Base-by-base conservation (phyloP, 2,888 invertebrate genomes). In the Tenodera sinensis region DNA sequence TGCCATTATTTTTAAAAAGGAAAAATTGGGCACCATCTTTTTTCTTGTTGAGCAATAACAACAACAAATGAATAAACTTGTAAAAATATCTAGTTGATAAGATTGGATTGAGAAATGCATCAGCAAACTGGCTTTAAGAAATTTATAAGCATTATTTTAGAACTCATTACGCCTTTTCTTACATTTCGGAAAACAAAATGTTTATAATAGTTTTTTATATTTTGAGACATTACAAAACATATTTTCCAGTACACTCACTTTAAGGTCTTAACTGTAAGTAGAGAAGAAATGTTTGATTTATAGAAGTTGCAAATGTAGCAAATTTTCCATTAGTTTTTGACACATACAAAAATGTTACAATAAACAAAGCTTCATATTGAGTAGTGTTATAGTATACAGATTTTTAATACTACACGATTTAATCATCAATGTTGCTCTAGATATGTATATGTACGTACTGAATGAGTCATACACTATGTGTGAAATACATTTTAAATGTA, bases 161-260 rank as follows among this genome's bases (percentile, higher is more conserved):
- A 89, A 89, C 88, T 89, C 88, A 88, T 89, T 89, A 89, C 89
- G 89, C 89, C 89, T 89, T 86, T 87, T 87, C 27, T 85, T 47
- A 85, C 54, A 54, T 85, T 85, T 47, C 47, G 7, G 54, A 54
- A 87, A 87, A 89, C 54, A 27, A 89, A 88, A 71, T 71, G 89
- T 87, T 87, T 84, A 42, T 87, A 28, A 89, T 82, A n/a, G 34
- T 85, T 88, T 15, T 71, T 85, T 88, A 28, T n/a, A 88, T 82
- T n/a, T 85, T 28, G 81, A 28, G 25, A 86, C 82, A 83, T 54
- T n/a, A 9, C 42, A 30, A 28, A 27, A 83, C 15, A 20, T 54
- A 81, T 81, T 27, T 84, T 54, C 54, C 30, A 30, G 81, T 83
- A 83, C 27, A 83, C 47, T 42, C 83, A 83, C 47, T 47, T 30